These are phyloP conservation scores for Morpho deidamia DNA, from an alignment of 2,888 invertebrate genomes.

Conservation along the genomic window DNA sequence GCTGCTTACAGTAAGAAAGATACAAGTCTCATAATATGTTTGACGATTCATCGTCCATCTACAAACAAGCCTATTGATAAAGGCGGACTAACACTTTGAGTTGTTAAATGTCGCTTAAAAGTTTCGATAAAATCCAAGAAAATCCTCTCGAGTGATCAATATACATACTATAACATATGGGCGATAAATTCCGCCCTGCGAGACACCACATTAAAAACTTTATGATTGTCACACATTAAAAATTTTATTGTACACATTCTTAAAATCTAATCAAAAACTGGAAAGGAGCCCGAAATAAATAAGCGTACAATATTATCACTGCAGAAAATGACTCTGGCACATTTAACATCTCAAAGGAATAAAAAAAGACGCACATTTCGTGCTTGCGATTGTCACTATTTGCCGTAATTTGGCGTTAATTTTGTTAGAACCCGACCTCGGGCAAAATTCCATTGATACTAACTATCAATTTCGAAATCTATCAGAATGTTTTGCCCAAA, in stretches of 20 bases:
- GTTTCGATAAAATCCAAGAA: background rate
- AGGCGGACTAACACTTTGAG: slow-evolving; percentile 63
- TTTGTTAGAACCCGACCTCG: slow-evolving; percentile 42
- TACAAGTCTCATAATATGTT: slow-evolving; percentile 55
- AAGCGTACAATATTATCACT: background rate
- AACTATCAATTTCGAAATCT: slow-evolving; percentile 73
- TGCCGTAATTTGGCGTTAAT: slow-evolving; percentile 42
- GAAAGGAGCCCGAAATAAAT: background rate
- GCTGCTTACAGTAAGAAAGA: slow-evolving; percentile 68
- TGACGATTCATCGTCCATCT: slow-evolving; percentile 51
- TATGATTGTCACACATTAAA: background rate
- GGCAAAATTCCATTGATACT: slow-evolving; percentile 51
- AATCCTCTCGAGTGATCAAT: background rate
- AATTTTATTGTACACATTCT: too few species aligned
- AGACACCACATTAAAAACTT: slow-evolving; percentile 4
- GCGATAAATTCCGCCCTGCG: slow-evolving; percentile 1
- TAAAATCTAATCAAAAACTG: too few species aligned
- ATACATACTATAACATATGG: slow-evolving; percentile 1
- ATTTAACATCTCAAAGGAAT: slow-evolving; percentile 54
- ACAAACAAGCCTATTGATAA: slow-evolving; percentile 68
- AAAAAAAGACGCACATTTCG: slow-evolving; percentile 56
- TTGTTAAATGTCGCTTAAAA: slow-evolving; percentile 43
- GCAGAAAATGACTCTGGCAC: slow-evolving; percentile 17
- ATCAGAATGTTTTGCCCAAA: slow-evolving; percentile 49
- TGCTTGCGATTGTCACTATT: slow-evolving; percentile 47